A percentile compares a stretch with the other conserved stretches of the same genome.
Evolutionary conservation across 2,888 invertebrate genomes (phyloP).

Genomic region (Ophion slaviceki): DNA sequence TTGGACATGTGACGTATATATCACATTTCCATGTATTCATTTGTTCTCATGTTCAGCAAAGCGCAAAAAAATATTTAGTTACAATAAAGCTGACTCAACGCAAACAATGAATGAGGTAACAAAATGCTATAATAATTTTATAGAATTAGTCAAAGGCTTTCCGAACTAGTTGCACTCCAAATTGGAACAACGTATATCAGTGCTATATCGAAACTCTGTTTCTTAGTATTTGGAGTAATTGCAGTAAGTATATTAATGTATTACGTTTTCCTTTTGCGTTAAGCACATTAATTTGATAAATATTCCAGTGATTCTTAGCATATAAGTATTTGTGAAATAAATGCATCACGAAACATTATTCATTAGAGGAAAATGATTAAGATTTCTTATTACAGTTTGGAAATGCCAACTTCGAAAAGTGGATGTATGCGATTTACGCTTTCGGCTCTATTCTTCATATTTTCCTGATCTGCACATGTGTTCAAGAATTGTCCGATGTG

Average conservation of each 20-base stretch:
- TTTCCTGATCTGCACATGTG: conserved; percentile 71
- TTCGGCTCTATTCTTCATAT: conserved; percentile 68
- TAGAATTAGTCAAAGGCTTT: conserved; percentile 62
- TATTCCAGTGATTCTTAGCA: not conserved
- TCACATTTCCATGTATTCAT: too few species aligned
- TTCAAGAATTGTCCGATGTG: conserved; percentile 72
- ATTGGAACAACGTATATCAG: conserved; percentile 68
- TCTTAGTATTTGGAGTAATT: conserved; percentile 69
- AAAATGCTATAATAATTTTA: not conserved
- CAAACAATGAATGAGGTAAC: not conserved
- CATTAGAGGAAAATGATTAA: not conserved
- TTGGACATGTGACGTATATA: too few species aligned
- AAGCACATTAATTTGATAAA: not conserved
- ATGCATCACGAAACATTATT: not conserved
- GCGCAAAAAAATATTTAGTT: not conserved
- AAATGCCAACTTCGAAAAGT: conserved; percentile 42
- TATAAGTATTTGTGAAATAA: not conserved
- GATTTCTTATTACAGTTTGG: conserved; percentile 22
- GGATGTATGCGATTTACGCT: conserved; percentile 55
- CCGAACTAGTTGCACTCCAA: conserved; percentile 67
- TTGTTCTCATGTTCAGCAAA: too few species aligned
- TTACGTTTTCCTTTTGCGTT: not conserved
- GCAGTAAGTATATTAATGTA: conserved; percentile 63
- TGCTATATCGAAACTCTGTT: conserved; percentile 73
- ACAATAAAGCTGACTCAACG: not conserved